Percentiles rank a stretch among this genome's conserved stretches.
Conservation (phyloP, 2,113 vertebrate species). For the Chlorocebus sabaeus region DNA sequence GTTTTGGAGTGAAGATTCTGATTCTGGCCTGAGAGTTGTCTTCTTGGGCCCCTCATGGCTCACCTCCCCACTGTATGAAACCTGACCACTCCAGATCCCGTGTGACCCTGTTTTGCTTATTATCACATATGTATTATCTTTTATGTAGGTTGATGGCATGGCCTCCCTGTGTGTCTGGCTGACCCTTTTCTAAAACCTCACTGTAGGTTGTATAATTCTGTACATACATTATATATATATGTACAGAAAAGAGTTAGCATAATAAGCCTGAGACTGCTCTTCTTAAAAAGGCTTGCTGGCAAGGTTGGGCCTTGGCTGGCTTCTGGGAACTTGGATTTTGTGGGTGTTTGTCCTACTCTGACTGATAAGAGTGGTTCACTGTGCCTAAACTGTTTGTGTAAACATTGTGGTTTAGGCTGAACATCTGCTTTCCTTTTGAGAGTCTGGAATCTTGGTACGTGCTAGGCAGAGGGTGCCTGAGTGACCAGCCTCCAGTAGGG, state of each 20-base stretch:
- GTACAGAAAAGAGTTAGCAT: neutral
- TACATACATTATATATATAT: too few relatives aligned
- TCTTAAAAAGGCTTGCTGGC: neutral
- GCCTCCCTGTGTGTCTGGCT: neutral
- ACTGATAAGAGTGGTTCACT: neutral
- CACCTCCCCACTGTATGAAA: neutral
- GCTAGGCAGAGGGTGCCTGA: neutral
- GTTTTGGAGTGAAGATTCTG: neutral
- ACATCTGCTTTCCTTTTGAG: neutral
- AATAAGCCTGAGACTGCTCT: neutral
- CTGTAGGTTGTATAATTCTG: too few relatives aligned
- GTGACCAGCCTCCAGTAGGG: neutral
- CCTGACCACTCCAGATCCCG: neutral
- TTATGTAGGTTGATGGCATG: neutral
- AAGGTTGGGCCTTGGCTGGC: neutral
- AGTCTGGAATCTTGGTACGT: neutral
- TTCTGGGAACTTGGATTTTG: neutral
- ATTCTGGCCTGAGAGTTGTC: neutral
- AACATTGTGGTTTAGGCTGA: neutral
- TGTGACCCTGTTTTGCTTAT: neutral
- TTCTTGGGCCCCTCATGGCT: neutral
- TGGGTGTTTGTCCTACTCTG: neutral
- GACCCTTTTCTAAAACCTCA: neutral
- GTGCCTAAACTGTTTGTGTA: neutral
- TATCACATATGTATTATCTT: neutral